Conservation (phyloP, 2,797 vertebrate genomes). For the Hirundo rustica region DNA sequence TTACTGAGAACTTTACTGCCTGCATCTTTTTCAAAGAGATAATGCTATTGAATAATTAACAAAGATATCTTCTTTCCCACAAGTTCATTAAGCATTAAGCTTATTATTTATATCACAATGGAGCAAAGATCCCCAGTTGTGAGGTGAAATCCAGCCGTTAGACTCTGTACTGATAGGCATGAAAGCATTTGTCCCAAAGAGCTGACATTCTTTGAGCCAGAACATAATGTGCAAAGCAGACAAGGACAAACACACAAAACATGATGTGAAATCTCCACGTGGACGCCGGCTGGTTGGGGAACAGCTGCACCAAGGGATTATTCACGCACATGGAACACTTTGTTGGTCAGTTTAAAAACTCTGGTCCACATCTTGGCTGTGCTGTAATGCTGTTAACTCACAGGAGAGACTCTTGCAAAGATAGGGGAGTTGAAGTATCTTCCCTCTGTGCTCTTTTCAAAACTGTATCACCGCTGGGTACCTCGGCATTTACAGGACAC, state of each 20-base stretch:
- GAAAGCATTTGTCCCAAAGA: conserved; percentile 38
- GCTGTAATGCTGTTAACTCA: not conserved
- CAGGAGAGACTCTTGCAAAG: not conserved
- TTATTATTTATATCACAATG: conserved; percentile 33
- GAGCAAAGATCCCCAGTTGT: not conserved
- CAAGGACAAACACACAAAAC: conserved; percentile 22
- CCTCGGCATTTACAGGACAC: not conserved
- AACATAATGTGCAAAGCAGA: conserved; percentile 34
- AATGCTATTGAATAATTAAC: conserved; percentile 8
- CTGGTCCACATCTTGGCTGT: not conserved
- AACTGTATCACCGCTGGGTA: not conserved
- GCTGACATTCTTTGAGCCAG: not conserved
- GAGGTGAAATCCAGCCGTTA: not conserved
- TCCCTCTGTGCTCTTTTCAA: not conserved
- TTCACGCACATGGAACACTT: not conserved
- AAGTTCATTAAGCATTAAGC: conserved; percentile 30
- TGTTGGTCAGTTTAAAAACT: not conserved
- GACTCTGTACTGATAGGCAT: not conserved
- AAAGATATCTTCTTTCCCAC: conserved; percentile 1
- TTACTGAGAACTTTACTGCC: not conserved
- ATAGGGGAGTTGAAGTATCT: not conserved
- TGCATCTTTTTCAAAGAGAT: conserved; percentile 2
- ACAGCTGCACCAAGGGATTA: conserved; percentile 44
- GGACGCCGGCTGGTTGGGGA: not conserved
- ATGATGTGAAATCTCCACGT: conserved; percentile 14